Base-by-base conservation (phyloP, 2,888 invertebrate genomes). In the Lymantria dispar region DNA sequence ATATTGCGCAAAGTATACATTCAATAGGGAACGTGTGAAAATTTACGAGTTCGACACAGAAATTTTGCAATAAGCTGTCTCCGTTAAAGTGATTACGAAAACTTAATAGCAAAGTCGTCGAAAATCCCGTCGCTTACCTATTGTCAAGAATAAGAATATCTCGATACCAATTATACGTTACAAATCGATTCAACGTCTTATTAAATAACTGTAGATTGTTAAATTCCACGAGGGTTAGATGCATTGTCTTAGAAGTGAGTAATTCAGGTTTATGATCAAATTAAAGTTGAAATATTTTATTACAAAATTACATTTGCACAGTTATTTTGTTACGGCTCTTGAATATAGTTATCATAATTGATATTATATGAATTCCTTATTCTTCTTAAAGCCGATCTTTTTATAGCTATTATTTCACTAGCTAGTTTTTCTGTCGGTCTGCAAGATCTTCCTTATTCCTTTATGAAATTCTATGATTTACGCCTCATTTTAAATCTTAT, bases 101-200 rank as follows among this genome's bases (percentile, higher is more conserved):
- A 33, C 33, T 33, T 33, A 33, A 10, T 33, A 10, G 33, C 8
- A 33, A 41, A 48, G 41, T 45, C n/a, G 31, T 43, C 7, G 0
- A 13, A 15, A 12, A 8, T 8, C 52, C 22, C 45, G 15, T 54
- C 50, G 33, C 49, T 15, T 14, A 48, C 14, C 50, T 50, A 59
- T 53, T 64, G 54, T 54, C 37, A 49, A 54, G 22, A 48, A 54
- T 22, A 33, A 38, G 40, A 52, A 42, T 63, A 14, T 40, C 54
- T 54, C 64, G 53, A 60, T 65, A 61, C 50, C 59, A 57, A 55
- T 62, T 70, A 68, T 46, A 59, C 60, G 72, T 68, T 63, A 60
- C 68, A 52, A 76, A 79, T 78, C 52, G 68, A 76, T 73, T 72
- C 54, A 45, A 41, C 50, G 50, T 61, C 68, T 60, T 62, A 76